Percentiles rank a stretch among this genome's conserved stretches.
Conservation (phyloP, 2,797 vertebrate genomes). For the Gymnoscopelus microlampas region DNA sequence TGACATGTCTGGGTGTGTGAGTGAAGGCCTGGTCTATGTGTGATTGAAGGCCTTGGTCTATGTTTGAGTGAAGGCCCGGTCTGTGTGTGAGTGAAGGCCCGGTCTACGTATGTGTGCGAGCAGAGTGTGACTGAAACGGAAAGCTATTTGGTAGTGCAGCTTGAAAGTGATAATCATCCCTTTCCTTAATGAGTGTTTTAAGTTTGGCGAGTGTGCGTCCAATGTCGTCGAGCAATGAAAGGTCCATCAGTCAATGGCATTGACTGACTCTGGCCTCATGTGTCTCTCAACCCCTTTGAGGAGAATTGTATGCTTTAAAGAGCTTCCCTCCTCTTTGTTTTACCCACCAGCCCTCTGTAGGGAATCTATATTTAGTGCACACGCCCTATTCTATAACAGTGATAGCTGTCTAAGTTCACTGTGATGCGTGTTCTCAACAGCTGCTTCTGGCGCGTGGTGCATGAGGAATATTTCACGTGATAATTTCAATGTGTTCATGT, state of each 20-base stretch:
- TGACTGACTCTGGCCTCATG: conserved; percentile 63
- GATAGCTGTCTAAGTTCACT: neutral
- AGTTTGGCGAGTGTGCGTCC: conserved; percentile 43
- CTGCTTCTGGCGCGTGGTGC: neutral
- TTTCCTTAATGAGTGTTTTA: conserved; percentile 64
- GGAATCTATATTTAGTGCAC: too few relatives aligned
- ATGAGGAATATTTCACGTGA: neutral
- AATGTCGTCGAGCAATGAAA: conserved; percentile 67
- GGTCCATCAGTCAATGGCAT: conserved; percentile 69
- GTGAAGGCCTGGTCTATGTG: conserved; percentile 8
- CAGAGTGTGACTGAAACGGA: conserved; percentile 9
- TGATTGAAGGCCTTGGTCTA: neutral
- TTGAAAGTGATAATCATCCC: conserved; percentile 57
- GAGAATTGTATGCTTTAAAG: neutral
- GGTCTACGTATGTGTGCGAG: neutral
- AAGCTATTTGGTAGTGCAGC: conserved; percentile 29
- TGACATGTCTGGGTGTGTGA: conserved; percentile 1
- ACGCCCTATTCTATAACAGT: too few relatives aligned
- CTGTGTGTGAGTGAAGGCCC: conserved; percentile 8
- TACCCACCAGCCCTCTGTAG: too few relatives aligned
- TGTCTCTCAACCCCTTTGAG: conserved; percentile 38
- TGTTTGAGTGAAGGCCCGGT: too few relatives aligned
- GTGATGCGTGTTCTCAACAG: neutral
- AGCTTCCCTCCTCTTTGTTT: neutral
- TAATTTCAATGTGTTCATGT: neutral